Percentiles rank a stretch among this genome's conserved stretches.
These are phyloP conservation scores for Carabus problematicus DNA, from an alignment of 2,888 invertebrate species.

Conservation along the genomic window DNA sequence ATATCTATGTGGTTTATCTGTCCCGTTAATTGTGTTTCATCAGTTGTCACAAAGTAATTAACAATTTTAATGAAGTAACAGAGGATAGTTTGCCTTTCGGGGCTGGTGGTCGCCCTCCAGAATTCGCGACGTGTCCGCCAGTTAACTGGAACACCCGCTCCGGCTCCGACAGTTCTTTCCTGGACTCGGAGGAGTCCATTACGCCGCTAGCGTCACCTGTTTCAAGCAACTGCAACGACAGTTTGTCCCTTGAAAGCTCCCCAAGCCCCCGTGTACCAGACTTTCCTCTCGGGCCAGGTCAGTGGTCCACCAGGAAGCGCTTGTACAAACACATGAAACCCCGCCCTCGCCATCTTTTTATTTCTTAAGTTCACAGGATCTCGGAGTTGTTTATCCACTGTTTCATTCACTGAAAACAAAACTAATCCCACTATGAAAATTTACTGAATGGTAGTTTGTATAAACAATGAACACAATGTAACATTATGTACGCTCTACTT, in stretches of 20 bases:
- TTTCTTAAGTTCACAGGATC: constrained; percentile 7
- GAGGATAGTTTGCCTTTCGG: constrained; percentile 31
- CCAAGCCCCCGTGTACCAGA: constrained; percentile 51
- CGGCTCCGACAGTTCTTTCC: constrained; percentile 23
- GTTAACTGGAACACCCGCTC: constrained; percentile 40
- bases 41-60: too few relatives aligned
- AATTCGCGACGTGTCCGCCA: constrained; percentile 1
- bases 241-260: constrained; percentile 49
- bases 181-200: constrained; percentile 45
- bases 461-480: too few relatives aligned
- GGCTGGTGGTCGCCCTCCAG: constrained; percentile 35
- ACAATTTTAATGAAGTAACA: background rate
- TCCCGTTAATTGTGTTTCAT: too few relatives aligned
- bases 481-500: too few relatives aligned
- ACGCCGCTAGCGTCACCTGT: constrained; percentile 47
- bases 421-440: background rate
- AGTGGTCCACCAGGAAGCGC: constrained; percentile 57
- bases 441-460: too few relatives aligned
- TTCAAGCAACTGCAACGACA: constrained; percentile 40
- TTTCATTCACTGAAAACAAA: background rate
- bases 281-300: constrained; percentile 60
- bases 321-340: background rate
- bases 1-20: too few relatives aligned
- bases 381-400: background rate
- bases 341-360: constrained; percentile 1